Evolutionary conservation across 2,113 vertebrate genomes (phyloP), one percentile per base, ranked within the genome.

Genomic region (Saccopteryx bilineata): DNA sequence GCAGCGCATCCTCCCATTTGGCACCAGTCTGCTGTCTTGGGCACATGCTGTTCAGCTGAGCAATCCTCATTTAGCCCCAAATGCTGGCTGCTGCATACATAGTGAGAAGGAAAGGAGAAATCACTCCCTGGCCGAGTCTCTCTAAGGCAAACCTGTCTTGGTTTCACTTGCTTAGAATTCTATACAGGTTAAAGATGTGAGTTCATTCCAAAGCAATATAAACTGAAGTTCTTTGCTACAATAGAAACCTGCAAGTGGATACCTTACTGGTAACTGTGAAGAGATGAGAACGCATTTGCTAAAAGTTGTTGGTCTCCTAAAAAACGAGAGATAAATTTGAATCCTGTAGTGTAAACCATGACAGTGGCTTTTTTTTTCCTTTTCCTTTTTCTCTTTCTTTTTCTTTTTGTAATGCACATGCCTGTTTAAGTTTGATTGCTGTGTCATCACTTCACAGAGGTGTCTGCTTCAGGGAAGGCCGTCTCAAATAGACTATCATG

Each of bases 141-240:
- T 92, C 61, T 28, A 18, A 91, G 74, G 60, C 12, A 69, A 88
- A 94, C 66, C 48, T 94, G 66, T 83, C 63, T 95, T 91, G 48
- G 54, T 86, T 96, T 87, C 52, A 60, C 80, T 86, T 83, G 31
- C 81, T 91, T 63, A 21, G 68, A 91, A 76, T 5, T 60, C 82
- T 69, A 21, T 65, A 24, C 33, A 88, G 23, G 68, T 75, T 90
- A 76, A 91, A 69, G 72, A 76, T 50, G 6, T 24, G 69, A 76
- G 68, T 61, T 91, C 21, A 89, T 52, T 94, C 5, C 60, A 52
- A 94, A 93, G 60, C 31, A 33, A 75, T 89, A 52, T 78, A 46
- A 90, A 82, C 46, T 54, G 11, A 54, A 78, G 46, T 81, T 80
- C 39, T 39, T 75, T 91, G 78, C 15, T 72, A 48, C 93, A 92